phyloP scores from a whole-genome alignment of 2,888 invertebrate species.

The Arrhopalites spinosus region DNA sequence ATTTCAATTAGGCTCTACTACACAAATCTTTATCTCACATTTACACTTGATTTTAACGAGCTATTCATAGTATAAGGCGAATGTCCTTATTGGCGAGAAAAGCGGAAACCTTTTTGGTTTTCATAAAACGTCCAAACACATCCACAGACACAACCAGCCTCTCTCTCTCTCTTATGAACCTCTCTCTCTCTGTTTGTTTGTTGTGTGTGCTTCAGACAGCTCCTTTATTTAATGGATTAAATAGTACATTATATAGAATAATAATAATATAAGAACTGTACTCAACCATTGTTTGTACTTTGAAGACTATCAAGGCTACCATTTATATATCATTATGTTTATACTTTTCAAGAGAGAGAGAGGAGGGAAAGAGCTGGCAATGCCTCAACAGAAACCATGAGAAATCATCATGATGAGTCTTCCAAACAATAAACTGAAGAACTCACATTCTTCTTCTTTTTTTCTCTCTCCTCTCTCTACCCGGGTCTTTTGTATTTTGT shows the following conservation, averaged over 20 bases:
- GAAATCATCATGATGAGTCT: conserved; percentile 8
- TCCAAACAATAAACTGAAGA: conserved; percentile 23
- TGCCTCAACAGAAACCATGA: conserved; percentile 19
- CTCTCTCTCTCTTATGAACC: not conserved
- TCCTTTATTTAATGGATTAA: conserved; percentile 23
- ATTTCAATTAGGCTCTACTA: not conserved
- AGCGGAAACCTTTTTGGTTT: not conserved
- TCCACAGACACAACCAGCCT: not conserved
- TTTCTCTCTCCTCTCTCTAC: conserved; percentile 4
- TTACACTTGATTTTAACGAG: conserved; percentile 15
- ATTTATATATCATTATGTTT: not conserved
- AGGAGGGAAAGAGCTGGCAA: conserved; percentile 18
- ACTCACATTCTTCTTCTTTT: not conserved
- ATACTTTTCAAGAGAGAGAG: conserved; percentile 4
- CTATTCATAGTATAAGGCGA: conserved; percentile 16
- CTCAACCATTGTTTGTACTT: conserved; percentile 5
- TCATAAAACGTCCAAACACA: not conserved
- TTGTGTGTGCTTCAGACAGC: not conserved
- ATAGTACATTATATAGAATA: not conserved
- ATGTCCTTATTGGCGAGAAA: conserved; percentile 14
- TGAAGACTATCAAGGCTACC: conserved; percentile 3
- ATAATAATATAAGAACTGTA: not conserved
- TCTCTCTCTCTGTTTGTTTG: not conserved
- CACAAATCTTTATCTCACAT: conserved; percentile 4
- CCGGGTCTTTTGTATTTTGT: conserved; percentile 7